phyloP scores from a whole-genome alignment of 2,797 vertebrate species.

The Cygnus olor region DNA sequence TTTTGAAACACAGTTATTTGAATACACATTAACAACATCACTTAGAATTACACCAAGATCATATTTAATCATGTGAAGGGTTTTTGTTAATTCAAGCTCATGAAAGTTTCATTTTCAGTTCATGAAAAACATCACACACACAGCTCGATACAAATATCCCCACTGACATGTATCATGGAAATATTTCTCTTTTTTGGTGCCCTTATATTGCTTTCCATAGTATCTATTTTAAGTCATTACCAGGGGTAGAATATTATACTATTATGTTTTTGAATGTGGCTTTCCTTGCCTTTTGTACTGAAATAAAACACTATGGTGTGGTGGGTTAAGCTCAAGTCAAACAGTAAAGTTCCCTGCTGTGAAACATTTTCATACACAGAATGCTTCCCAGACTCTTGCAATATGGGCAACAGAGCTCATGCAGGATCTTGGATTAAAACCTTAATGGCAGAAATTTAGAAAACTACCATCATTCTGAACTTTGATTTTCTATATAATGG shows the following conservation, averaged over 20 bases:
- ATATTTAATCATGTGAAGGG: neutral
- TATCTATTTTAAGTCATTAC: neutral
- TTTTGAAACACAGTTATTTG: neutral
- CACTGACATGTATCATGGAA: neutral
- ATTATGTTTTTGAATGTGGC: neutral
- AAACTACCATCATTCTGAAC: neutral
- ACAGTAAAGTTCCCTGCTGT: rapidly evolving
- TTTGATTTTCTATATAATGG: neutral
- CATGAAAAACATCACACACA: rapidly evolving
- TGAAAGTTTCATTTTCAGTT: neutral
- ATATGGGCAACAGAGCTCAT: neutral
- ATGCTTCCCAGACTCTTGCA: neutral
- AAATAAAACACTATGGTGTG: neutral
- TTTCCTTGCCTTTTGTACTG: neutral
- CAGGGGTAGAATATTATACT: neutral
- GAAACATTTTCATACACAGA: neutral
- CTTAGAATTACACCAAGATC: neutral
- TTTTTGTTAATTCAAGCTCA: neutral
- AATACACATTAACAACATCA: rapidly evolving
- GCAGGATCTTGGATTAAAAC: neutral
- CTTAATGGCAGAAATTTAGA: neutral
- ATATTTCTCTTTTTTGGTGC: neutral
- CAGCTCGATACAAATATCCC: neutral
- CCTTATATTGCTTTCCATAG: rapidly evolving
- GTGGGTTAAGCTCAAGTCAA: neutral